Evolutionary conservation across 2,797 vertebrate species (phyloP).

Genomic region (Potorous gilbertii): DNA sequence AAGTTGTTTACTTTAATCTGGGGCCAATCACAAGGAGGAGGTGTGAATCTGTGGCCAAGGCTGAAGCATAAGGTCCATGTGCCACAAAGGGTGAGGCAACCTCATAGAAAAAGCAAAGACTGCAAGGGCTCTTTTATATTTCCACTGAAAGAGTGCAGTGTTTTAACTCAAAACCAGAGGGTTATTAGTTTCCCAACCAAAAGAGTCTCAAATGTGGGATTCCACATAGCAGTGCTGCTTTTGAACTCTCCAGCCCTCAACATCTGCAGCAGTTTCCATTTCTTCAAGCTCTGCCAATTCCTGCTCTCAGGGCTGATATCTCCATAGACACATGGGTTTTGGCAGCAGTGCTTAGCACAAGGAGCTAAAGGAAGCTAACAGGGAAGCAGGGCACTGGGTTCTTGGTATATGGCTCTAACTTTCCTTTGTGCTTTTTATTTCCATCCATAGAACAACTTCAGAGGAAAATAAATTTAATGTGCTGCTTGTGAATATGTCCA

Average conservation of each 20-base stretch:
- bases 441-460: not conserved
- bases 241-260: slow-evolving; percentile 62
- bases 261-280: slow-evolving; percentile 62
- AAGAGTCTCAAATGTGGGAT: slow-evolving; percentile 55
- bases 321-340: slow-evolving; percentile 45
- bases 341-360: slow-evolving; percentile 42
- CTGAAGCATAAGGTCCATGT: slow-evolving; percentile 15
- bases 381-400: not conserved
- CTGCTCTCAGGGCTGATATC: slow-evolving; percentile 58
- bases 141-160: slow-evolving; percentile 60
- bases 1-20: slow-evolving; percentile 57
- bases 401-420: slow-evolving; percentile 10
- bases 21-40: slow-evolving; percentile 50
- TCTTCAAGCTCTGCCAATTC: slow-evolving; percentile 66
- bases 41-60: slow-evolving; percentile 55
- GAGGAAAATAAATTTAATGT: too few species aligned
- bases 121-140: slow-evolving; percentile 47
- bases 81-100: slow-evolving; percentile 48
- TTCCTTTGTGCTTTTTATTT: slow-evolving; percentile 20
- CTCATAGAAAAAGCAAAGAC: slow-evolving; percentile 28
- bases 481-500: not conserved
- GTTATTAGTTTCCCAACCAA: slow-evolving; percentile 66
- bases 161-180: slow-evolving; percentile 64
- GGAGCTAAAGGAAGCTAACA: slow-evolving; percentile 50
- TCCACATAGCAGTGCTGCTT: slow-evolving; percentile 54